phyloP scores from a whole-genome alignment of 2,888 invertebrate species.

The Fissipunctia ypsillon region DNA sequence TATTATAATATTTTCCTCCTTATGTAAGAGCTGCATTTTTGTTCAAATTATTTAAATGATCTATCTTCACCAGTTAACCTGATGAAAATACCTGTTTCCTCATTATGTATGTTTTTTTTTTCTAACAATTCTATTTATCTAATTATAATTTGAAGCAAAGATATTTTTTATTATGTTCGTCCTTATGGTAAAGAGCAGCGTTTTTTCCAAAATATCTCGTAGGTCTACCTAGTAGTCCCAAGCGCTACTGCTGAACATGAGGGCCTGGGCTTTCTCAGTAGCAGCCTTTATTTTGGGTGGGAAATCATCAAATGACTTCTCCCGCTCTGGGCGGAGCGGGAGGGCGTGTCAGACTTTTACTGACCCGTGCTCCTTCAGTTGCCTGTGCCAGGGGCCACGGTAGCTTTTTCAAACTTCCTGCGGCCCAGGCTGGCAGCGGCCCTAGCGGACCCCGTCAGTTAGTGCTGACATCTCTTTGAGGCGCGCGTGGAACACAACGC shows the following conservation, averaged over 20 bases:
- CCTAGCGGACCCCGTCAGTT: too few species aligned
- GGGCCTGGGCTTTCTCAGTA: neutral
- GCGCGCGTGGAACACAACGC: too few species aligned
- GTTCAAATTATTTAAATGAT: conserved; percentile 3
- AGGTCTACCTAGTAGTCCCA: neutral
- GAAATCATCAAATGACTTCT: too few species aligned
- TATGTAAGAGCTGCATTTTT: neutral
- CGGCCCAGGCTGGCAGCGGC: too few species aligned
- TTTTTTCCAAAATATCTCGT: neutral
- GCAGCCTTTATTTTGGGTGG: too few species aligned
- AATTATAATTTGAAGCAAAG: neutral
- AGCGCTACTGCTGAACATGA: too few species aligned
- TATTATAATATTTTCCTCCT: conserved; percentile 24
- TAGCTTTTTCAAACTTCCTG: too few species aligned
- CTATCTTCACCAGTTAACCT: neutral
- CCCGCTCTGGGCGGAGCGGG: too few species aligned
- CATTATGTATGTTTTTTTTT: neutral
- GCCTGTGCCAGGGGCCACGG: too few species aligned
- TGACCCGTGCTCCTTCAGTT: too few species aligned
- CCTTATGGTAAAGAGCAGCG: neutral
- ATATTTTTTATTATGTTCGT: neutral
- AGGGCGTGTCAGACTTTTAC: too few species aligned
- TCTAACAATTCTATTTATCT: neutral
- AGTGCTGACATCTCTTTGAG: too few species aligned
- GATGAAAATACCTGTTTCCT: conserved; percentile 8